Conservation (phyloP, 2,113 vertebrate species). For the Vimba vimba region DNA sequence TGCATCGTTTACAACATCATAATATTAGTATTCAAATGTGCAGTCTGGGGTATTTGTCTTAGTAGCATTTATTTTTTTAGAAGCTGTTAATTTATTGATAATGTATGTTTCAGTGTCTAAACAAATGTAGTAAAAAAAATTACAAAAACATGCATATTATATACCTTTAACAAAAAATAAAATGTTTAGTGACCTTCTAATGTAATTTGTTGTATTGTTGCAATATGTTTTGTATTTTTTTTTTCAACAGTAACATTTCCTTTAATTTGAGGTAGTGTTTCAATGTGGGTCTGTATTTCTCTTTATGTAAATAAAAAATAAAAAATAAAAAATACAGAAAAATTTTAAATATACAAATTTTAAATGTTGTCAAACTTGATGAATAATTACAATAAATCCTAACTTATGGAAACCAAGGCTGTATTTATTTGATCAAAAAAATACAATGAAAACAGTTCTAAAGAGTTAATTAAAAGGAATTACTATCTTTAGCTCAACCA, state of each 20-base stretch:
- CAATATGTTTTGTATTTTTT: not conserved
- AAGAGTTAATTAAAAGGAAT: no score
- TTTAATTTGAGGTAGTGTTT: not conserved
- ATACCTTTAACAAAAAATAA: not conserved
- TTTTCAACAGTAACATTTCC: not conserved
- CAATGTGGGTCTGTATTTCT: not conserved
- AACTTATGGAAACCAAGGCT: no score
- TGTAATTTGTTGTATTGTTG: not conserved
- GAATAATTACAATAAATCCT: no score
- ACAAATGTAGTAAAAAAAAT: not conserved
- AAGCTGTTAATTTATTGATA: not conserved
- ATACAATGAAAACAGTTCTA: no score
- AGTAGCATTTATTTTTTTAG: not conserved
- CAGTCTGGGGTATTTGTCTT: not conserved
- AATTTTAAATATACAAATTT: rapidly evolving
- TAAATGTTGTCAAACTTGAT: not conserved
- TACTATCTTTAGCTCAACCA: not conserved
- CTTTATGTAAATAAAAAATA: not conserved
- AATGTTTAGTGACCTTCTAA: not conserved
- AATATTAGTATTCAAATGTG: not conserved
- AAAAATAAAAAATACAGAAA: no score
- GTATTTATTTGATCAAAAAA: no score
- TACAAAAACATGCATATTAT: not conserved
- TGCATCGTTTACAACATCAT: not conserved
- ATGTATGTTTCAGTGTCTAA: not conserved